Evolutionary conservation across 2,888 invertebrate genomes (phyloP).

Genomic region (Xanthia togata): DNA sequence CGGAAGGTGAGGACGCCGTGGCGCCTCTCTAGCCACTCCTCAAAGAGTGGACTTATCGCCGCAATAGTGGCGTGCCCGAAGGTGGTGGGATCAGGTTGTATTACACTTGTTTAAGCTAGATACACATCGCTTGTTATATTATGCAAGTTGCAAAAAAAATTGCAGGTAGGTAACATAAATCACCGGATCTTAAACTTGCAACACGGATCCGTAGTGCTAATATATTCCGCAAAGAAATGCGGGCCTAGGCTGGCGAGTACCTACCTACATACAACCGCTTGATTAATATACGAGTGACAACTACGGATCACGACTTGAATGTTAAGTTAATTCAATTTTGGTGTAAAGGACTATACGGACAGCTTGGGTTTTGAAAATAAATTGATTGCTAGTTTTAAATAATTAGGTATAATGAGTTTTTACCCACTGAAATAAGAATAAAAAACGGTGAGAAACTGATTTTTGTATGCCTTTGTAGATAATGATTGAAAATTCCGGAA

Average conservation of each 20-base stretch:
- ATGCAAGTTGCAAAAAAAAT: conserved; percentile 23
- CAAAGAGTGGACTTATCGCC: too few relatives aligned
- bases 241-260: conserved; percentile 24
- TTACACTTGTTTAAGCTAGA: neutral
- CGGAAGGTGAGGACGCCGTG: too few relatives aligned
- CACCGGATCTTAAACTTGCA: conserved; percentile 31
- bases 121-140: neutral
- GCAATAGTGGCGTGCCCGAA: too few relatives aligned
- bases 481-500: neutral
- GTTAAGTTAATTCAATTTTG: conserved; percentile 17
- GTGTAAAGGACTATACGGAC: neutral
- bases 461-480: neutral
- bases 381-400: neutral
- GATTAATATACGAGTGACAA: conserved; percentile 40
- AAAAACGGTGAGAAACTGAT: neutral
- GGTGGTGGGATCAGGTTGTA: too few relatives aligned
- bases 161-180: conserved; percentile 13
- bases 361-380: conserved; percentile 1
- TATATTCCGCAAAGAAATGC: conserved; percentile 52
- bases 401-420: neutral
- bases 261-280: conserved; percentile 14
- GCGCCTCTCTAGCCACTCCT: too few relatives aligned
- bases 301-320: conserved; percentile 40
- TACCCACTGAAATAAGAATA: neutral
- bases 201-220: conserved; percentile 42